Percentiles rank a stretch among this genome's conserved stretches.
Conservation (phyloP, 2,113 vertebrate genomes). For the Tautogolabrus adspersus region DNA sequence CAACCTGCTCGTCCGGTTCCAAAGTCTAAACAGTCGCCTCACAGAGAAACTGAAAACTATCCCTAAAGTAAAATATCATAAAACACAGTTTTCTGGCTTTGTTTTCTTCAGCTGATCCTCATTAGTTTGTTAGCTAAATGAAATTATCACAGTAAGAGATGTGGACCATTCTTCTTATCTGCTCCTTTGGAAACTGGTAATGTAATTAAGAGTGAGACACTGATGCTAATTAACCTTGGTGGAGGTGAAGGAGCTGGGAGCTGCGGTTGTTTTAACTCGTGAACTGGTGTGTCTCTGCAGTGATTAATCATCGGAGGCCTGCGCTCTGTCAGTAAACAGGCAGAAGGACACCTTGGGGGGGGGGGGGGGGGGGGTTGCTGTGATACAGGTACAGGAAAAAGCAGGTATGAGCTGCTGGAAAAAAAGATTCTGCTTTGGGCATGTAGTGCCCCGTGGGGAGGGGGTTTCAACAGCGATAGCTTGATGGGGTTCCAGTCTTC, state of each 20-base stretch:
- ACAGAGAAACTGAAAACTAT: too few species aligned
- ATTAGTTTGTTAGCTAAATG: conserved; percentile 40
- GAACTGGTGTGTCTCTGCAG: conserved; percentile 62
- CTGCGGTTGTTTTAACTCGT: conserved; percentile 70
- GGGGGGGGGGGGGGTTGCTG: conserved; percentile 32
- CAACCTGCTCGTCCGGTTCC: too few species aligned
- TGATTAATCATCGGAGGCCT: conserved; percentile 75
- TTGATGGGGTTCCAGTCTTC: conserved; percentile 71
- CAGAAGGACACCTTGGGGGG: conserved; percentile 75
- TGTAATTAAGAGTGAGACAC: conserved; percentile 71
- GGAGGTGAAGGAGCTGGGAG: conserved; percentile 73
- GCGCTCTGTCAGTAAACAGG: conserved; percentile 58
- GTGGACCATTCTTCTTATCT: conserved; percentile 64
- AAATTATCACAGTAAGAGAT: conserved; percentile 48
- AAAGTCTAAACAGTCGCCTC: too few species aligned
- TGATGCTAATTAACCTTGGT: conserved; percentile 79
- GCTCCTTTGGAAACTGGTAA: conserved; percentile 51
- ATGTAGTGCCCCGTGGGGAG: conserved; percentile 46
- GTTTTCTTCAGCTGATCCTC: neutral
- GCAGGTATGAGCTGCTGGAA: conserved; percentile 29
- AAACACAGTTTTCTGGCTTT: too few species aligned
- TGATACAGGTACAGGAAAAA: conserved; percentile 47
- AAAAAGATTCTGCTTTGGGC: conserved; percentile 40
- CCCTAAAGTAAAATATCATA: too few species aligned
- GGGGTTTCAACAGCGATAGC: conserved; percentile 42